Conservation (phyloP, 2,888 invertebrate genomes). For the Xestobium rufovillosum region DNA sequence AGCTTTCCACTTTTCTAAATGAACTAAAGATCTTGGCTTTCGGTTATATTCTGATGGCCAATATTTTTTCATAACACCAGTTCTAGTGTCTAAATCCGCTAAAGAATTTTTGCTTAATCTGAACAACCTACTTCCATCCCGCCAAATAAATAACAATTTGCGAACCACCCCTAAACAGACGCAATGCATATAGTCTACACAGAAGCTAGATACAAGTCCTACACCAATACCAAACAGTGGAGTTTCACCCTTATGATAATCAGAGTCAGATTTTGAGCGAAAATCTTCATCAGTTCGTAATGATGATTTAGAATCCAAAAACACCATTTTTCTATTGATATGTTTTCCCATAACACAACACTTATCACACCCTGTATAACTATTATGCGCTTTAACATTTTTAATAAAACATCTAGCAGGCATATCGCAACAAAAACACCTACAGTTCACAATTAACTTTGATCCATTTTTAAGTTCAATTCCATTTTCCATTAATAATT, state of each 20-base stretch:
- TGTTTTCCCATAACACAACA: conserved; percentile 20
- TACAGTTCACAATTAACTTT: conserved; percentile 10
- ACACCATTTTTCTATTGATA: conserved; percentile 20
- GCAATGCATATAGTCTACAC: conserved; percentile 24
- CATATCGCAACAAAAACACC: conserved; percentile 20
- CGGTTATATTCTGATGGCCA: conserved; percentile 27
- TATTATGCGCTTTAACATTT: conserved; percentile 22
- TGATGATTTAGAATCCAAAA: conserved; percentile 20
- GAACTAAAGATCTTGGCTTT: conserved; percentile 23
- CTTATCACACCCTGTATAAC: conserved; percentile 25
- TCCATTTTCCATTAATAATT: conserved; percentile 12
- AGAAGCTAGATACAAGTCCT: conserved; percentile 20
- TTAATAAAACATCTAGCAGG: conserved; percentile 21
- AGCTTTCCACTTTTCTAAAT: conserved; percentile 25
- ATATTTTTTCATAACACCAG: conserved; percentile 7
- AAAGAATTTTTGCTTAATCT: conserved; percentile 11
- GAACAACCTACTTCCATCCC: conserved; percentile 20
- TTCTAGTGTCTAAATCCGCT: conserved; percentile 6
- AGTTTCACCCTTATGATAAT: conserved; percentile 21
- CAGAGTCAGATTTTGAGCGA: conserved; percentile 11
- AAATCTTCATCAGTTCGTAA: conserved; percentile 21
- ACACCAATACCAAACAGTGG: conserved; percentile 18
- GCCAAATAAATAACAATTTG: conserved; percentile 23
- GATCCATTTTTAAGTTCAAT: conserved; percentile 9
- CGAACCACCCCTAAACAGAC: conserved; percentile 23